Evolutionary conservation across 1,140 invertebrate species (phyloP).

Genomic region (Papilio machaon): DNA sequence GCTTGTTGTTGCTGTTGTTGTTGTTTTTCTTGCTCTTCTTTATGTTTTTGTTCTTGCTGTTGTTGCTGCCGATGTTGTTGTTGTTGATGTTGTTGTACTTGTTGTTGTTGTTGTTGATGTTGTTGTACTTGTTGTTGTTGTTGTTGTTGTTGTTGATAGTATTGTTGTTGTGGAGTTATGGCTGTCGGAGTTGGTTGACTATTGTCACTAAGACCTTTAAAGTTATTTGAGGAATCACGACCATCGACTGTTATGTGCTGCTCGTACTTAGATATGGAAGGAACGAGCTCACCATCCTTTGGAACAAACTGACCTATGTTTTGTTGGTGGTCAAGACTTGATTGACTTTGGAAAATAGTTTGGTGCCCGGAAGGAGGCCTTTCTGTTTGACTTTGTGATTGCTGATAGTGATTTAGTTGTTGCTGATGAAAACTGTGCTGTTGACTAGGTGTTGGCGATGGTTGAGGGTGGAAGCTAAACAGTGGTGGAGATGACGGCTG

Average conservation of each 20-base stretch:
- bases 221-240: slow-evolving; percentile 58
- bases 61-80: slow-evolving; percentile 61
- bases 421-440: slow-evolving; percentile 53
- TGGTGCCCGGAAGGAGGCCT: slow-evolving; percentile 56
- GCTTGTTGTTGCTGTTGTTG: slow-evolving; percentile 64
- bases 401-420: slow-evolving; percentile 56
- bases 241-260: slow-evolving; percentile 86
- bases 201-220: slow-evolving; percentile 54
- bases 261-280: slow-evolving; percentile 88
- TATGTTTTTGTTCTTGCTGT: slow-evolving; percentile 52
- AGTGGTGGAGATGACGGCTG: slow-evolving; percentile 74
- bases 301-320: slow-evolving; percentile 80
- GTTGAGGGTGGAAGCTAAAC: slow-evolving; percentile 72
- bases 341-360: slow-evolving; percentile 55
- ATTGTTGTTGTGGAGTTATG: slow-evolving; percentile 51
- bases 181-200: slow-evolving; percentile 58
- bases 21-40: slow-evolving; percentile 60
- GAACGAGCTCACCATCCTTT: slow-evolving; percentile 86
- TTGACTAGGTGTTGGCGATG: slow-evolving; percentile 61
- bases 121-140: slow-evolving; percentile 61
- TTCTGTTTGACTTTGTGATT: slow-evolving; percentile 61
- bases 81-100: slow-evolving; percentile 59
- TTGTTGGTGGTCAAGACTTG: slow-evolving; percentile 64
- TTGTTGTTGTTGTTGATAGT: slow-evolving; percentile 67
- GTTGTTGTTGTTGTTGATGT: slow-evolving; percentile 55